phyloP scores from a whole-genome alignment of 2,888 invertebrate species.

The Eupeodes latifasciatus region DNA sequence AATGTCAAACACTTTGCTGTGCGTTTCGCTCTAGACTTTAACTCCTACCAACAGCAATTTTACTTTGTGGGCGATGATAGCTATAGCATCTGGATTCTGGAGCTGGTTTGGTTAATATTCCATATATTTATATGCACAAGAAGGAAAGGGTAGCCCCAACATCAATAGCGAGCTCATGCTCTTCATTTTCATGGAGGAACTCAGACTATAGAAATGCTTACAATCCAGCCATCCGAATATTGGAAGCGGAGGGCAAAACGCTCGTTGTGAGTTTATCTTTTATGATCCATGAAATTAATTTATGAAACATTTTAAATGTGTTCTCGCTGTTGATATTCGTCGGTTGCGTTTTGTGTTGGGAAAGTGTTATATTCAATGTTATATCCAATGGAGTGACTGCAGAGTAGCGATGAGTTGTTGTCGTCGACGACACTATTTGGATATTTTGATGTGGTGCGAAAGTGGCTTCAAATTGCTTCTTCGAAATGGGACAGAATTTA shows the following conservation, averaged over 20 bases:
- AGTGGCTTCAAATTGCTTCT: constrained; percentile 69
- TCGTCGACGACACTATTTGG: constrained; percentile 33
- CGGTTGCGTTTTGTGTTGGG: constrained; percentile 56
- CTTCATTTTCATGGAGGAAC: background rate
- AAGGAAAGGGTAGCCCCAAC: constrained; percentile 7
- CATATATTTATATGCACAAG: background rate
- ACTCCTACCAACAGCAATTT: constrained; percentile 15
- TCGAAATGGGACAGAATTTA: constrained; percentile 63
- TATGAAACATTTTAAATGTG: constrained; percentile 79
- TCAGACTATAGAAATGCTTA: background rate
- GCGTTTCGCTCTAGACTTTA: background rate
- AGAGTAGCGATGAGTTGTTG: constrained; percentile 8
- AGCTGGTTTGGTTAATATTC: background rate
- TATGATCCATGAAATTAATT: constrained; percentile 84
- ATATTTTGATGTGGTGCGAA: constrained; percentile 74
- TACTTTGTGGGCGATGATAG: constrained; percentile 40
- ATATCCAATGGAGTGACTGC: background rate
- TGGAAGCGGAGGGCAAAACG: constrained; percentile 11
- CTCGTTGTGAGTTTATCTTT: constrained; percentile 77
- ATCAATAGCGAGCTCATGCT: constrained; percentile 28
- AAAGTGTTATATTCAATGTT: constrained; percentile 51
- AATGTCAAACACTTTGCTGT: constrained; percentile 17
- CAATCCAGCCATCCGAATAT: constrained; percentile 51
- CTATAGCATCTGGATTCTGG: constrained; percentile 16
- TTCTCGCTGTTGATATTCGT: constrained; percentile 71